A percentile compares a stretch with the other conserved stretches of the same genome.
Evolutionary conservation across 2,888 invertebrate species (phyloP).

Genomic region (Cotesia congregata): DNA sequence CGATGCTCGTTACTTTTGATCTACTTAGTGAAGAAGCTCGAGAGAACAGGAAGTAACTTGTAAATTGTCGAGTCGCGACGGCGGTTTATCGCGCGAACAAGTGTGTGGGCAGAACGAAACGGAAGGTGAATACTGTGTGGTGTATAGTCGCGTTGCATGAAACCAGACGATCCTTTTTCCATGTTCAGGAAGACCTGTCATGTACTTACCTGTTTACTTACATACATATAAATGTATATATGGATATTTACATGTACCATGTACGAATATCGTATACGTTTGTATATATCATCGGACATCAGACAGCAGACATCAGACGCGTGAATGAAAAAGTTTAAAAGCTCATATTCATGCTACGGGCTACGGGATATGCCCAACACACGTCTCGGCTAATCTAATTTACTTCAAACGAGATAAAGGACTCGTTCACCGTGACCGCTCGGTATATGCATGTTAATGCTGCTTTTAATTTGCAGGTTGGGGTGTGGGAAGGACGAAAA

Average conservation of each 20-base stretch:
- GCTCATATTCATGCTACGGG: constrained; percentile 50
- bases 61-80: constrained; percentile 42
- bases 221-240: constrained; percentile 5
- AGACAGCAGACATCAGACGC: constrained; percentile 18
- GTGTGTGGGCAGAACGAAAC: constrained; percentile 40
- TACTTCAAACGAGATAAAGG: constrained; percentile 59
- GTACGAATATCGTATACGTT: neutral
- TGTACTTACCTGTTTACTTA: constrained; percentile 35
- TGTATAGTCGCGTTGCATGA: constrained; percentile 48
- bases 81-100: constrained; percentile 45
- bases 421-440: constrained; percentile 58
- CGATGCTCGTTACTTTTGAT: constrained; percentile 12
- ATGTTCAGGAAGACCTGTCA: constrained; percentile 57
- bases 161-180: constrained; percentile 55
- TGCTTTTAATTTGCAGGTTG: neutral
- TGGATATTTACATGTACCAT: constrained; percentile 13
- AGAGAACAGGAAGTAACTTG: constrained; percentile 21
- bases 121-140: constrained; percentile 27
- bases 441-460: neutral
- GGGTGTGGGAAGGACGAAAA: neutral
- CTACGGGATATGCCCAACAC: constrained; percentile 46
- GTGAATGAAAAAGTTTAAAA: constrained; percentile 25
- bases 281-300: constrained; percentile 16
- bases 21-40: neutral
- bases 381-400: constrained; percentile 61